Conservation (phyloP, 2,797 vertebrate genomes). For the Clarias pachynema region DNA sequence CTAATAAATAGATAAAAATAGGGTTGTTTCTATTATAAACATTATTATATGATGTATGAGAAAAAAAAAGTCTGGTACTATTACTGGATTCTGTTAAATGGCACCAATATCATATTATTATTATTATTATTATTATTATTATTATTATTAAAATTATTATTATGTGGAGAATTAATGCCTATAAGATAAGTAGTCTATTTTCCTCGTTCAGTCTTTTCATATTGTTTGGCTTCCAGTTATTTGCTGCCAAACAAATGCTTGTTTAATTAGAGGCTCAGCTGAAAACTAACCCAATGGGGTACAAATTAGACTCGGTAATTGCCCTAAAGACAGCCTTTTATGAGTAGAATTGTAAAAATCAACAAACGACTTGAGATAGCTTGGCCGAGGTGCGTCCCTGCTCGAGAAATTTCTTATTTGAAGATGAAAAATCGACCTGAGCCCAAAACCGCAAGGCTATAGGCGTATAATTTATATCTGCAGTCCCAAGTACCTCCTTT, state of each 20-base stretch:
- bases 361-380: slow-evolving; percentile 29
- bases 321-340: slow-evolving; percentile 16
- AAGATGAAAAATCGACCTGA: slow-evolving; percentile 63
- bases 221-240: slow-evolving; percentile 27
- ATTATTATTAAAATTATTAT: background rate
- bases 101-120: background rate
- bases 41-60: background rate
- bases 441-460: slow-evolving; percentile 59
- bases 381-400: slow-evolving; percentile 15
- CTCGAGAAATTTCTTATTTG: slow-evolving; percentile 54
- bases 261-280: slow-evolving; percentile 34
- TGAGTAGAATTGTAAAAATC: background rate
- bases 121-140: too few species aligned
- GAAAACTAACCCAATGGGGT: slow-evolving; percentile 2
- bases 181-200: background rate
- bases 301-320: slow-evolving; percentile 18
- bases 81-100: background rate
- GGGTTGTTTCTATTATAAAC: background rate
- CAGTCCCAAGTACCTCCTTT: slow-evolving; percentile 74
- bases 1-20: background rate
- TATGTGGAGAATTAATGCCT: slow-evolving; percentile 16
- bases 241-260: slow-evolving; percentile 27
- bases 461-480: slow-evolving; percentile 75
- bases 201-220: slow-evolving; percentile 18
- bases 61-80: background rate